phyloP scores from a whole-genome alignment of 2,113 vertebrate genomes.

The Ginglymostoma cirratum region DNA sequence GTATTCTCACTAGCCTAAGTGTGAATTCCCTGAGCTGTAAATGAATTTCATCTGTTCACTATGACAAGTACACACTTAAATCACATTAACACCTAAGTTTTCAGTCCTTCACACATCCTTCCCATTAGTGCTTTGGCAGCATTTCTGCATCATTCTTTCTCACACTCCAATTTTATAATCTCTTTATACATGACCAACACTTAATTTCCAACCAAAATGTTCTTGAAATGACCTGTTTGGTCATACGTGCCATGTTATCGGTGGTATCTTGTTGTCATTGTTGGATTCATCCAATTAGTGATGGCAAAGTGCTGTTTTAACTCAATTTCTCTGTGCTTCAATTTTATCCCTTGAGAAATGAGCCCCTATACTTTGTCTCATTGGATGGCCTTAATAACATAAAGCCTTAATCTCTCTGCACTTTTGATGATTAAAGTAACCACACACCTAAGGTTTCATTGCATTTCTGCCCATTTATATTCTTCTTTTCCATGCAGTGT shows the following conservation, averaged over 20 bases:
- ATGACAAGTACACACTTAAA: not conserved
- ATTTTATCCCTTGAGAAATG: not conserved
- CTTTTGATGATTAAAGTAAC: not conserved
- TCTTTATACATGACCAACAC: not conserved
- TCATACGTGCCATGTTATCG: not conserved
- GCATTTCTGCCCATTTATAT: not conserved
- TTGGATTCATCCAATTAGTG: not conserved
- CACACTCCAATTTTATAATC: not conserved
- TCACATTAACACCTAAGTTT: not conserved
- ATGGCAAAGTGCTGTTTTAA: not conserved
- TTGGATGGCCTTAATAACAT: not conserved
- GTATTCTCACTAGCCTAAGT: not conserved
- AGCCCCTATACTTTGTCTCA: not conserved
- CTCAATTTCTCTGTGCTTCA: not conserved
- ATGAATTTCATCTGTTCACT: conserved; percentile 13
- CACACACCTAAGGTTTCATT: not conserved
- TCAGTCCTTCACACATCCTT: not conserved
- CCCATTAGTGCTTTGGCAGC: not conserved
- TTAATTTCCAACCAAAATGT: not conserved
- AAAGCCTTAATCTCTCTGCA: not conserved
- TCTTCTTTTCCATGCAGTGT: not conserved
- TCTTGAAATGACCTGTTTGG: not conserved
- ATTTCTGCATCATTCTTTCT: not conserved
- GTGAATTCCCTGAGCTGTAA: not conserved
- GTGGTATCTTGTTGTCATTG: not conserved